phyloP scores from a whole-genome alignment of 2,888 invertebrate genomes.

The Calameuta filiformis region DNA sequence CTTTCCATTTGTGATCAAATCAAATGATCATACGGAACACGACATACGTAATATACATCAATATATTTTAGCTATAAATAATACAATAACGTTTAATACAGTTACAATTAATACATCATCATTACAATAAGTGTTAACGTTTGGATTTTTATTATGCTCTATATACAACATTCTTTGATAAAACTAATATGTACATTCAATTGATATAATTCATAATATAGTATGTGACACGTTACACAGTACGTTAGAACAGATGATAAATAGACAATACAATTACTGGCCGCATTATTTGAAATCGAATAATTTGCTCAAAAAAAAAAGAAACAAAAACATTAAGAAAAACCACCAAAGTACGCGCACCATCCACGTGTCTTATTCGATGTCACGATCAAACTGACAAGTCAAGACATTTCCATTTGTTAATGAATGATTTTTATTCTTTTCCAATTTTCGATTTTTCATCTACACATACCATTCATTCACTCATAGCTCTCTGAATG shows the following conservation, averaged over 20 bases:
- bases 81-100: constrained; percentile 58
- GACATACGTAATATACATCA: constrained; percentile 56
- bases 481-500: not conserved
- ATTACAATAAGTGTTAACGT: constrained; percentile 31
- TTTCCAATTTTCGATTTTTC: not conserved
- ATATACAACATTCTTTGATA: constrained; percentile 54
- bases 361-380: not conserved
- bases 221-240: constrained; percentile 51
- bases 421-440: not conserved
- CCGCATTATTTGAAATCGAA: constrained; percentile 53
- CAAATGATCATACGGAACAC: constrained; percentile 32
- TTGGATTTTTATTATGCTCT: constrained; percentile 48
- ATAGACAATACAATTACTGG: constrained; percentile 50
- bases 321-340: not conserved
- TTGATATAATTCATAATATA: constrained; percentile 20
- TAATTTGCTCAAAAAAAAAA: not conserved
- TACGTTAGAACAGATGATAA: constrained; percentile 43
- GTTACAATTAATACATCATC: constrained; percentile 58
- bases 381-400: not conserved
- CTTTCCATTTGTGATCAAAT: constrained; percentile 23
- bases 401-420: not conserved
- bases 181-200: constrained; percentile 62
- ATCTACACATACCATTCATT: not conserved
- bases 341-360: not conserved
- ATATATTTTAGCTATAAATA: constrained; percentile 58